Conservation (phyloP, 2,888 invertebrate species). For the Drosophila fulvimacula region DNA sequence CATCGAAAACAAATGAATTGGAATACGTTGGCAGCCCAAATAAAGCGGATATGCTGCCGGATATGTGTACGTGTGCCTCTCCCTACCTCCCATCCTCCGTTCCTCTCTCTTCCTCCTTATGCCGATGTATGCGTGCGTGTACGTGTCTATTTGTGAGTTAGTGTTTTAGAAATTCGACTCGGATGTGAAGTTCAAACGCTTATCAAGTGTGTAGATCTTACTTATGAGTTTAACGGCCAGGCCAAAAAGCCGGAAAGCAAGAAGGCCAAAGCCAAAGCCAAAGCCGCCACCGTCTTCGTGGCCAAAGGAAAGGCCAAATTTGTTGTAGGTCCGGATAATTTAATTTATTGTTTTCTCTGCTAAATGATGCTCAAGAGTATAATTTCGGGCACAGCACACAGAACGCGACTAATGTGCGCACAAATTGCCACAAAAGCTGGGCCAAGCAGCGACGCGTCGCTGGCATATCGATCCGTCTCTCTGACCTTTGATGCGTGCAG, state of each 20-base stretch:
- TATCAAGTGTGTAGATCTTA: conserved; percentile 81
- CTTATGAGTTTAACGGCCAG: conserved; percentile 75
- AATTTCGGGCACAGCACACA: conserved; percentile 62
- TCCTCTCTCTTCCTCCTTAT: conserved; percentile 5
- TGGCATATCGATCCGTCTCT: conserved; percentile 48
- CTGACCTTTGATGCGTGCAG: conserved; percentile 62
- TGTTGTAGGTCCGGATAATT: conserved; percentile 75
- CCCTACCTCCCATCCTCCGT: conserved; percentile 5
- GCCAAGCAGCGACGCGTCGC: background rate
- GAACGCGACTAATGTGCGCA: conserved; percentile 76
- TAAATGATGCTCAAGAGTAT: conserved; percentile 80
- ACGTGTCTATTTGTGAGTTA: conserved; percentile 80
- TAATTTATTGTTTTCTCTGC: conserved; percentile 79
- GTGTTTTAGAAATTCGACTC: conserved; percentile 77
- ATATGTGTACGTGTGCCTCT: conserved; percentile 31
- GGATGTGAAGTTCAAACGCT: conserved; percentile 77
- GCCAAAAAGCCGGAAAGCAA: conserved; percentile 23
- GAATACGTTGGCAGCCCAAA: conserved; percentile 73
- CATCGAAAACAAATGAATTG: conserved; percentile 78
- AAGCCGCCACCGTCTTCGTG: background rate
- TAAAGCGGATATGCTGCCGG: conserved; percentile 74
- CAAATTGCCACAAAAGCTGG: conserved; percentile 66
- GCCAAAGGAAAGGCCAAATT: conserved; percentile 69
- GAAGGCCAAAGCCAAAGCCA: conserved; percentile 5
- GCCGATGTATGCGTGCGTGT: conserved; percentile 18